These are phyloP conservation scores for Drosophila monieri DNA, from an alignment of 2,888 invertebrate genomes.

Conservation along the genomic window DNA sequence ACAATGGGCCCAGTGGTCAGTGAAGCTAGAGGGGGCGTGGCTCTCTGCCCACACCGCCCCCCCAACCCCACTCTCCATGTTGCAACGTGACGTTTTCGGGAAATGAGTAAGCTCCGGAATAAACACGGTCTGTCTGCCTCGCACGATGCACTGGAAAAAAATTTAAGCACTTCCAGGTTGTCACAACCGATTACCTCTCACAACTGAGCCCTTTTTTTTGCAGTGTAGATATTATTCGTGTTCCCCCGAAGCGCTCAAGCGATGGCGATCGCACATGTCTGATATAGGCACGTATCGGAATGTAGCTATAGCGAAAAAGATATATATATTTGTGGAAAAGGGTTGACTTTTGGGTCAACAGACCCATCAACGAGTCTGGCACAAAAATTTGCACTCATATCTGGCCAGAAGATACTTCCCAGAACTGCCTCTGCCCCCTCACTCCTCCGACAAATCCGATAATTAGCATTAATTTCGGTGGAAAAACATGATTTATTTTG, in stretches of 20 bases:
- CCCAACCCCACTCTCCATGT: constrained; percentile 18
- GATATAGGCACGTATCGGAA: constrained; percentile 35
- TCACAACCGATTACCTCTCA: no score
- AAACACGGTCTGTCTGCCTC: constrained; percentile 38
- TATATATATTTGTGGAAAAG: constrained; percentile 31
- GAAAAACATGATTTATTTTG: no score
- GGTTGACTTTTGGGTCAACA: constrained; percentile 44
- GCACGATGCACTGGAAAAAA: neutral
- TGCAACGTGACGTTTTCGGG: constrained; percentile 41
- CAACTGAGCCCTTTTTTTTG: neutral
- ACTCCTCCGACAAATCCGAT: no score
- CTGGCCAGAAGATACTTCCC: neutral
- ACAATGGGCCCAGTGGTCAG: constrained; percentile 15
- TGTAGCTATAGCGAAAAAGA: neutral
- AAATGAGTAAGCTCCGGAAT: constrained; percentile 65
- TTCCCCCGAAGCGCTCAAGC: constrained; percentile 16
- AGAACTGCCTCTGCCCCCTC: neutral
- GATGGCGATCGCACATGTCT: constrained; percentile 40
- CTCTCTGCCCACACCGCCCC: constrained; percentile 1
- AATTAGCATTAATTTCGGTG: no score
- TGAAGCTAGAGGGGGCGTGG: constrained; percentile 27
- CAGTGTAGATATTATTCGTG: constrained; percentile 22
- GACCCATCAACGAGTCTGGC: constrained; percentile 13
- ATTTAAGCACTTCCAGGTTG: neutral
- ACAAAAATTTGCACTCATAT: neutral